Percentiles rank a stretch among this genome's conserved stretches.
Conservation (phyloP, 1,140 invertebrate genomes). For the Teleopsis dalmanni region DNA sequence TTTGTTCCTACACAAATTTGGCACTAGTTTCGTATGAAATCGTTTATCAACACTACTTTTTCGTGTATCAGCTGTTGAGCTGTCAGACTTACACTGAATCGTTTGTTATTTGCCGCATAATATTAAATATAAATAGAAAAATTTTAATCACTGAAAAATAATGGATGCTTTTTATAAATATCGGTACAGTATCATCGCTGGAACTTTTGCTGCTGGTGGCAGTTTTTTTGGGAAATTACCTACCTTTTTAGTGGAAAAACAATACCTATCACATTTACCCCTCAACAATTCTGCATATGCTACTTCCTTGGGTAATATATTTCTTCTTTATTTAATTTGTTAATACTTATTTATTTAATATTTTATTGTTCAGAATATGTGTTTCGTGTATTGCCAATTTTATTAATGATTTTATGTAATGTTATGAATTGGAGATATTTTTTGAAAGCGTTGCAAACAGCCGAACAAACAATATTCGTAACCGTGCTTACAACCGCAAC, state of each 20-base stretch:
- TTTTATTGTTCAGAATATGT: no score
- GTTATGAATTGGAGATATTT: slow-evolving; percentile 51
- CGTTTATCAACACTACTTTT: no score
- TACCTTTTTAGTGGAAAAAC: slow-evolving; percentile 20
- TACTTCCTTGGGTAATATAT: background rate
- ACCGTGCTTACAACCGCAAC: slow-evolving; percentile 51
- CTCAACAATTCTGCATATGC: background rate
- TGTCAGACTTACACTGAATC: no score
- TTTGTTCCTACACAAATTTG: no score
- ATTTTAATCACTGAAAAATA: background rate
- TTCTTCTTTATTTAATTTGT: background rate
- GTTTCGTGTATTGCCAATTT: slow-evolving; percentile 30
- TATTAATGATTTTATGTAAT: slow-evolving; percentile 50
- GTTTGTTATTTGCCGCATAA: no score
- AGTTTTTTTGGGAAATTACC: slow-evolving; percentile 38
- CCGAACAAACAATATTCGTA: slow-evolving; percentile 50
- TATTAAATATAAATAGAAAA: background rate
- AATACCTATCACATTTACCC: background rate
- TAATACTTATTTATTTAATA: background rate
- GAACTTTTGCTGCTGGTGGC: slow-evolving; percentile 32
- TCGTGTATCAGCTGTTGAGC: no score
- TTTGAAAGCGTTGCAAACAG: slow-evolving; percentile 49
- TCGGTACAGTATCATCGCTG: slow-evolving; percentile 33
- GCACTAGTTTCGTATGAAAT: no score
- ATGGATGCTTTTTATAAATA: slow-evolving; percentile 8